Conservation (phyloP, 2,797 vertebrate species). For the Chloroceryle inda region DNA sequence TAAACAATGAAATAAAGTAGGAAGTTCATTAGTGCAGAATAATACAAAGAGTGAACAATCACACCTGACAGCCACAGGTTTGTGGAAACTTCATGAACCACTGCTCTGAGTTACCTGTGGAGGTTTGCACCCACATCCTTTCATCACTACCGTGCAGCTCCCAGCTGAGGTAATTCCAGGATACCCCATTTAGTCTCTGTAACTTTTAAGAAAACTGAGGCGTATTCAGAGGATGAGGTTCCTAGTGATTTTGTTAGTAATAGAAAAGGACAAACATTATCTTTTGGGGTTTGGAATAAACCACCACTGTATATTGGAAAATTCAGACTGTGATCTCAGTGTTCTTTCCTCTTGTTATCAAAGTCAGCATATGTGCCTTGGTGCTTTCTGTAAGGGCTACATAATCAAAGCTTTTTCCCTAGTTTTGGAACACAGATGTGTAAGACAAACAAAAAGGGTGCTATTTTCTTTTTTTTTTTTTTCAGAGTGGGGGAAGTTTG, state of each 20-base stretch:
- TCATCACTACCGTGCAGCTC: accelerated
- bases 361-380: neutral
- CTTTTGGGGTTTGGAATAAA: neutral
- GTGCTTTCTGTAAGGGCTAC: neutral
- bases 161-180: neutral
- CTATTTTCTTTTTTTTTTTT: accelerated
- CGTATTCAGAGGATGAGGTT: neutral
- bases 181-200: neutral
- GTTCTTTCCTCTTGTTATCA: neutral
- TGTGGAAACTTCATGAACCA: neutral
- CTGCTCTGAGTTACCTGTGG: neutral
- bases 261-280: neutral
- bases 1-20: neutral
- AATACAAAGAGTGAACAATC: neutral
- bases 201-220: neutral
- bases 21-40: neutral
- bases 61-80: neutral
- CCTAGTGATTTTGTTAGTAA: neutral
- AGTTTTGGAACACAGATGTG: neutral
- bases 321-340: neutral
- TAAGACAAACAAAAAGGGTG: neutral
- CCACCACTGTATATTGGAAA: neutral
- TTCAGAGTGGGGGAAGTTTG: too few relatives aligned
- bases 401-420: neutral
- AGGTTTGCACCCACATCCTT: neutral